Base-by-base conservation (phyloP, 2,113 vertebrate species). In the Hylia prasina region DNA sequence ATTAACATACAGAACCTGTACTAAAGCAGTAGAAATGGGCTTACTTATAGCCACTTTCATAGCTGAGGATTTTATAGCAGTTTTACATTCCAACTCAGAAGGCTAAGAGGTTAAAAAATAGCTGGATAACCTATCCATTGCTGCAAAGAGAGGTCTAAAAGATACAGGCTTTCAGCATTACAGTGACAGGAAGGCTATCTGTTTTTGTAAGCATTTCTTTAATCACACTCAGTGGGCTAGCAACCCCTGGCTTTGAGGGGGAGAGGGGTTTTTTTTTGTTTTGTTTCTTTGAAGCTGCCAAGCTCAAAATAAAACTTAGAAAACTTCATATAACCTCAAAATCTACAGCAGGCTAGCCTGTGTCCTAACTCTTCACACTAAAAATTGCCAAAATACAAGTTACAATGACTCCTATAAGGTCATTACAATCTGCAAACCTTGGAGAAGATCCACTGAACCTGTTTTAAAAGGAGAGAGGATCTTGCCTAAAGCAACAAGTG, bases 1-100 rank as follows among this genome's bases (percentile, higher is more conserved):
- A 96, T 95, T 96, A 97, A 91, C 82, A 94, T 78, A 90, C 15
- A 82, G 84, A 96, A 87, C 53, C 87, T 47, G 9, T 31, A 78
- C 25, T 35, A 57, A 82, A 87, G 70, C 30, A 57, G 54, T 24
- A 84, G 44, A 90, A 84, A 83, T 24, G 12, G 79, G 45, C 48
- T 90, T 53, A 68, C 60, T 88, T 78, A 48, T 3, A 60, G 33
- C 78, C 45, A 70, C 57, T 81, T 91, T 44, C 69, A 85, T 23
- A 91, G 56, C 25, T 69, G 63, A 92, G 57, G 35, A 42, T 95
- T 91, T 90, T 78, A 93, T 25, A 80, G 76, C 40, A 82, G 66
- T 57, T 66, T 94, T 75, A 35, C 30, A 76, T 89, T 83, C 47
- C 37, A 22, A 6, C 31, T 39, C 47, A 75, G 61, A 83, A 80